Base-by-base conservation (phyloP, 2,797 vertebrate species). In the Urosaurus nigricauda region DNA sequence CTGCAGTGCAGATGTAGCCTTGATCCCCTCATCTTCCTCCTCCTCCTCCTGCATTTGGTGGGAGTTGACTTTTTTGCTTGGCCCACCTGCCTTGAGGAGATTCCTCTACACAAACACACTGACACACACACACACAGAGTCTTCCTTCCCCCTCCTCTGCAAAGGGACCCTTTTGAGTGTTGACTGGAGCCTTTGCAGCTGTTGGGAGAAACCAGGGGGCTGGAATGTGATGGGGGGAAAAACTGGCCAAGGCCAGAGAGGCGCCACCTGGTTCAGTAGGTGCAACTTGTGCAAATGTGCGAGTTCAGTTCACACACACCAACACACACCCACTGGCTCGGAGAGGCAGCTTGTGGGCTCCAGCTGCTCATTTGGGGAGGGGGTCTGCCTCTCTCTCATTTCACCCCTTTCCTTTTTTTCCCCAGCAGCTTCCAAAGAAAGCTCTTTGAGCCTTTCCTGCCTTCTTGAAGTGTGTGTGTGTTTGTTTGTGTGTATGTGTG, bases 401-500 rank as follows among this genome's bases (percentile, higher is more conserved):
- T 26, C 60, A 5, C 29, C 1, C 26, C 3, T 32, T 24, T 40
- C 89, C 29, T 77, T 65, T 2, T 35, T 73, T 63, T n/a, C n/a
- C n/a, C n/a, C 16, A 5, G 47, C 73, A 53, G 40, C 79, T 35
- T 21, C 14, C 16, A 6, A 21, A 35, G 11, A 9, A 80, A 35
- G 65, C 53, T 90, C 26, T 63, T 2, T 24, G 70, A 43, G 37
- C 47, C 70, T 2, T 86, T 89, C 87, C 90, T 93, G 92, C 91
- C 53, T 16, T 90, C 94, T 94, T 84, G 95, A 13, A 6, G 11
- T 32, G 9, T 13, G 9, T 13, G 9, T 24, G 65, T 12, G 95
- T 95, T 3, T 43, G 43, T 43, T 43, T 32, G 9, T 13, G 9
- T 13, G 26, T 24, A 26, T 12, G 95, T 95, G 96, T 96, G 96